phyloP scores from a whole-genome alignment of 2,888 invertebrate genomes.

The Prenolepis imparis region DNA sequence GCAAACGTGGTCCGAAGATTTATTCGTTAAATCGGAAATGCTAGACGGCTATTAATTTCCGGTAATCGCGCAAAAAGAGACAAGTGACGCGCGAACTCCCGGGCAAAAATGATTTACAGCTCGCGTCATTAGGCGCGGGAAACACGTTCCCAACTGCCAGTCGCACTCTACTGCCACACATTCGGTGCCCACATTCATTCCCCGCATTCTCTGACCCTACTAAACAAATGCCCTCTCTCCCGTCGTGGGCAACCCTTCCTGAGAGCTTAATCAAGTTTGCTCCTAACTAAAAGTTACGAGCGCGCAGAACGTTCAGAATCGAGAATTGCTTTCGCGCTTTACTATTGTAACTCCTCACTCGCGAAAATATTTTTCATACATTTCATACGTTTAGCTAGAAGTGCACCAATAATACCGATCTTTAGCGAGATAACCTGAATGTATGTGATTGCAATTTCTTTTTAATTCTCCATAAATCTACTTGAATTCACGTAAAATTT shows the following conservation, averaged over 20 bases:
- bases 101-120: constrained; percentile 51
- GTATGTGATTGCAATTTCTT: neutral
- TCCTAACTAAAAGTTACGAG: constrained; percentile 60
- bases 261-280: constrained; percentile 67
- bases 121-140: constrained; percentile 39
- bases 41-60: constrained; percentile 26
- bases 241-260: constrained; percentile 57
- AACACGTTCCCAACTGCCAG: constrained; percentile 45
- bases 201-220: constrained; percentile 50
- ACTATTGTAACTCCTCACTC: constrained; percentile 45
- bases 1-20: constrained; percentile 14
- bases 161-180: constrained; percentile 13
- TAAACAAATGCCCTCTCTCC: constrained; percentile 62
- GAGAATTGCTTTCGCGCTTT: constrained; percentile 47
- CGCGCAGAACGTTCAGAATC: constrained; percentile 33
- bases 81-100: neutral
- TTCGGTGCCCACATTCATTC: constrained; percentile 28
- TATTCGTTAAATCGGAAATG: constrained; percentile 1
- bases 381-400: constrained; percentile 27
- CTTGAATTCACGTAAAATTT: neutral
- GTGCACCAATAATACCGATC: neutral
- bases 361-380: constrained; percentile 47
- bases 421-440: neutral
- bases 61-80: constrained; percentile 23
- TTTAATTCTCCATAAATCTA: neutral